phyloP scores from a whole-genome alignment of 2,113 vertebrate species.

The Ochotona curzoniae region DNA sequence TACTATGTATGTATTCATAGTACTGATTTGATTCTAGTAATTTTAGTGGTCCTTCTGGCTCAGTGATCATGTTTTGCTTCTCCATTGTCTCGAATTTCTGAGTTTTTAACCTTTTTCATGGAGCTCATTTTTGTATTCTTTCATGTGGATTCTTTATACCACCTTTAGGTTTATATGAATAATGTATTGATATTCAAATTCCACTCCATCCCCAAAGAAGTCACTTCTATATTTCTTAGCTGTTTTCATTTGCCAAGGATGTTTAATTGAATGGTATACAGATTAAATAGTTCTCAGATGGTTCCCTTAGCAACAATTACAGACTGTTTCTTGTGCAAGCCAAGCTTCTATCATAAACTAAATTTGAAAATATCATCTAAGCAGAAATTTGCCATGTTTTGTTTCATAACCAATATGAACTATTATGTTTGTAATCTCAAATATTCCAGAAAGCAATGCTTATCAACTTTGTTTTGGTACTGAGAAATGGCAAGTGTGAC shows the following conservation, averaged over 20 bases:
- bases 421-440: constrained; percentile 19
- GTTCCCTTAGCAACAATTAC: constrained; percentile 47
- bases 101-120: constrained; percentile 38
- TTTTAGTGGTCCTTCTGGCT: not conserved
- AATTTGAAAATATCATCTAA: constrained; percentile 43
- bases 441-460: not conserved
- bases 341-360: constrained; percentile 23
- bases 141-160: not conserved
- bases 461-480: not conserved
- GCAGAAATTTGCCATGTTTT: constrained; percentile 33
- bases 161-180: not conserved
- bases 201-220: not conserved
- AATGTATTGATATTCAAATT: constrained; percentile 26
- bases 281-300: constrained; percentile 10
- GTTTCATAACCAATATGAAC: constrained; percentile 6
- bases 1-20: no score
- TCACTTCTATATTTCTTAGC: not conserved
- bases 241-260: constrained; percentile 55
- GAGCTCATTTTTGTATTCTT: constrained; percentile 7
- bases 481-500: not conserved
- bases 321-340: constrained; percentile 20
- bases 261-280: constrained; percentile 55
- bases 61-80: not conserved
- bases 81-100: constrained; percentile 10
- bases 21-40: not conserved